phyloP scores from a whole-genome alignment of 2,888 invertebrate species.

The Tetragnatha montana region DNA sequence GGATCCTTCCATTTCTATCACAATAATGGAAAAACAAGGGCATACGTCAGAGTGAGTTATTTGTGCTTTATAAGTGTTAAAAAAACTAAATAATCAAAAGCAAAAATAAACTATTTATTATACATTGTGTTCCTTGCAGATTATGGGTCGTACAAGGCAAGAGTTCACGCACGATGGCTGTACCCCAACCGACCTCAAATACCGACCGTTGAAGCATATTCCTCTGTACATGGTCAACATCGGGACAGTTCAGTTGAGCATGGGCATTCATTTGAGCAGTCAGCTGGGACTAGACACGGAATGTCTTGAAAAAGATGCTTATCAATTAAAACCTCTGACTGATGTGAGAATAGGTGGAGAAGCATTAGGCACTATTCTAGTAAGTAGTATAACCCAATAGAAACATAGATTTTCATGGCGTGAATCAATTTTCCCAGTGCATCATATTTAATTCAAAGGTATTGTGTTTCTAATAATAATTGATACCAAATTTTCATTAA shows the following conservation, averaged over 20 bases:
- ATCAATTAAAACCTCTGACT: conserved; percentile 60
- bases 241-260: conserved; percentile 64
- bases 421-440: no score
- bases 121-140: conserved; percentile 14
- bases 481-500: no score
- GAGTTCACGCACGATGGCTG: conserved; percentile 69
- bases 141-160: conserved; percentile 60
- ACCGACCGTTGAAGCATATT: conserved; percentile 65
- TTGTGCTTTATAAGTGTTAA: background rate
- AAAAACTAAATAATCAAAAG: background rate
- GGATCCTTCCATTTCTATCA: conserved; percentile 71
- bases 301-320: conserved; percentile 41
- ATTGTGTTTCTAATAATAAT: no score
- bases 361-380: conserved; percentile 69
- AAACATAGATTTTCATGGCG: no score
- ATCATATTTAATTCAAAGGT: no score
- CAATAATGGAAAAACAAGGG: conserved; percentile 63
- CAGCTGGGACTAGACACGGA: conserved; percentile 55
- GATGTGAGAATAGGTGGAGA: conserved; percentile 69
- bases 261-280: conserved; percentile 70
- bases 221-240: conserved; percentile 71
- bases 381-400: conserved; percentile 26
- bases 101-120: background rate
- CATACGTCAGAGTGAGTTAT: conserved; percentile 67
- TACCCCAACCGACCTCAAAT: conserved; percentile 53